Evolutionary conservation across 2,797 vertebrate species (phyloP).

Genomic region (Megalops cyprinoides): DNA sequence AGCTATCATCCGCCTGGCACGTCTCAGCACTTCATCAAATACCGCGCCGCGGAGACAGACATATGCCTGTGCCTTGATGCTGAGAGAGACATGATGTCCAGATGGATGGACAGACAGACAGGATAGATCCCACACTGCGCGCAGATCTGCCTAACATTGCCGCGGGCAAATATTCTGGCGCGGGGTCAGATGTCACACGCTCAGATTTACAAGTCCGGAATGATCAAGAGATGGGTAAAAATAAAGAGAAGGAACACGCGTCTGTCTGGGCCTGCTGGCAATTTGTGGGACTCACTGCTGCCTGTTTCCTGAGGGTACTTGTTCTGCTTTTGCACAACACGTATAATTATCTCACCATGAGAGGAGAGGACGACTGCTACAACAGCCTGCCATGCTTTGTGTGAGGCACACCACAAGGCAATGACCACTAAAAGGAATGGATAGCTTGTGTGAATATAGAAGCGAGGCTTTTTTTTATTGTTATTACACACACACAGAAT

Average conservation of each 20-base stretch:
- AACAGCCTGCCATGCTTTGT: neutral
- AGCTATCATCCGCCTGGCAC: too few relatives aligned
- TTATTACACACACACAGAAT: neutral
- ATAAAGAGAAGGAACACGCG: too few relatives aligned
- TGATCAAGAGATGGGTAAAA: neutral
- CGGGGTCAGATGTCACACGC: neutral
- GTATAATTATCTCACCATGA: neutral
- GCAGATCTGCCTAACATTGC: too few relatives aligned
- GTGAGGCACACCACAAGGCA: neutral
- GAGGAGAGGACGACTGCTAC: neutral
- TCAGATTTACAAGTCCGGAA: neutral
- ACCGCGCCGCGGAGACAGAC: too few relatives aligned
- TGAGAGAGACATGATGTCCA: too few relatives aligned
- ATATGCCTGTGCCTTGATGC: too few relatives aligned
- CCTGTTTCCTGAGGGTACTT: neutral
- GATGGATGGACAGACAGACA: too few relatives aligned
- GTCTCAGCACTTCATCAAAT: too few relatives aligned
- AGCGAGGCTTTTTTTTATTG: neutral
- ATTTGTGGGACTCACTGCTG: neutral
- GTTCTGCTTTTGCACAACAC: neutral
- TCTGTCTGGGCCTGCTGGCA: neutral
- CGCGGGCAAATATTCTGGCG: neutral
- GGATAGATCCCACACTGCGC: too few relatives aligned
- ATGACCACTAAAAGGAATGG: neutral
- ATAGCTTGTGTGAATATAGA: neutral